Evolutionary conservation across 2,113 vertebrate genomes (phyloP), one percentile per base, ranked within the genome.

Genomic region (Upupa epops): DNA sequence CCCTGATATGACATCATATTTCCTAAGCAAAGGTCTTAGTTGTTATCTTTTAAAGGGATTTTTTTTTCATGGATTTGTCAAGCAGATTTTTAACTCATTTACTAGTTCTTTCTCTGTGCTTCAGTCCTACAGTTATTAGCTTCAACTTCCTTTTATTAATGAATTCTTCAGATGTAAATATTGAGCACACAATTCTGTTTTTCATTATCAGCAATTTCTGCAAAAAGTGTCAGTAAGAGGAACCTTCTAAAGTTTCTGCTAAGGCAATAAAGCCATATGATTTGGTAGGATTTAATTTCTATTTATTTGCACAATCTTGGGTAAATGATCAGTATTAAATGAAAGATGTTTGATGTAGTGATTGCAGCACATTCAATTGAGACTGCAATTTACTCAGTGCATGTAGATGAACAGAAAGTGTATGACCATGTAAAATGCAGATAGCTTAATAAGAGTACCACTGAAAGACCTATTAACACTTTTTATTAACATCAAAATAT

Each of bases 291-390:
- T 89, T 85, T 89, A 3, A 36, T 79, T 75, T 89, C 17, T 89
- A 60, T 91, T 84, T 85, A 58, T 82, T 87, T 91, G 54, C 71
- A 79, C 83, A 65, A 88, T 89, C 36, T 51, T 91, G 32, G 5
- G 28, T 65, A 85, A 91, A 87, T 79, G 7, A 54, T 28, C 20
- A 18, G 18, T 60, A 65, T 79, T 92, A 91, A 72, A 85, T 25
- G 36, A 75, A 85, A 89, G 21, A 59, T 54, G 10, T 68, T 66
- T 84, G 61, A 84, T 89, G 42, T 78, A 68, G 36, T 69, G 64
- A 91, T 69, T 76, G 59, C 29, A 73, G 46, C 36, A 42, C 31
- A 73, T 70, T 80, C 37, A 68, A 6, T 42, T 52, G 24, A 90
- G 51, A 63, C 31, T 73, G 68, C 69, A 83, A 77, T 85, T 71